These are phyloP conservation scores for Linnaemya tessellans DNA, from an alignment of 2,888 invertebrate species.

Conservation along the genomic window DNA sequence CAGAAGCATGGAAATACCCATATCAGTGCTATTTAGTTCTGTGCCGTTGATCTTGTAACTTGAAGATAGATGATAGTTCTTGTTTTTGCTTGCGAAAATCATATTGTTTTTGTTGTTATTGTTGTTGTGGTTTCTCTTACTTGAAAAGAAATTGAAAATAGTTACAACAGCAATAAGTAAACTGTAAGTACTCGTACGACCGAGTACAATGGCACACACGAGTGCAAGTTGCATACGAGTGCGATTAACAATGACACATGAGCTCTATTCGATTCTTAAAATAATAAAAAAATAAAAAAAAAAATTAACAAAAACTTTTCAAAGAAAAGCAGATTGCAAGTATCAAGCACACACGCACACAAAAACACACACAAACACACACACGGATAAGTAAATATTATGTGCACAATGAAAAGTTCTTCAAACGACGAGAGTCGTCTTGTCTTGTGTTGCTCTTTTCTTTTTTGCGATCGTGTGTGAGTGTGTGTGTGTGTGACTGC, in stretches of 20 bases:
- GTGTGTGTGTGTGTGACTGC: background rate
- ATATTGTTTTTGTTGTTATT: slow-evolving; percentile 28
- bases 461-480: slow-evolving; percentile 1
- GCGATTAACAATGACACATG: slow-evolving; percentile 65
- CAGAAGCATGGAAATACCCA: slow-evolving; percentile 38
- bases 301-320: slow-evolving; percentile 13
- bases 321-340: slow-evolving; percentile 36
- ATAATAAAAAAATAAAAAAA: slow-evolving; percentile 23
- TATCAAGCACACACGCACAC: background rate
- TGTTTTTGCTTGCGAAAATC: background rate
- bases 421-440: slow-evolving; percentile 48
- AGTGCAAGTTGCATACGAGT: slow-evolving; percentile 2
- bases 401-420: slow-evolving; percentile 55
- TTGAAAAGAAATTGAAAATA: slow-evolving; percentile 70
- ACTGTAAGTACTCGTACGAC: slow-evolving; percentile 19
- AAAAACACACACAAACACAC: too few species aligned
- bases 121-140: slow-evolving; percentile 47
- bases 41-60: slow-evolving; percentile 72
- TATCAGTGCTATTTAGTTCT: slow-evolving; percentile 48
- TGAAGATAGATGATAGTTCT: slow-evolving; percentile 65
- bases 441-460: slow-evolving; percentile 51
- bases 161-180: slow-evolving; percentile 54
- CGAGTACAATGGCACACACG: slow-evolving; percentile 36
- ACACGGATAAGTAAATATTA: slow-evolving; percentile 1
- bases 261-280: slow-evolving; percentile 39